Conservation (phyloP, 2,888 invertebrate genomes). For the Dichetophora obliterata region DNA sequence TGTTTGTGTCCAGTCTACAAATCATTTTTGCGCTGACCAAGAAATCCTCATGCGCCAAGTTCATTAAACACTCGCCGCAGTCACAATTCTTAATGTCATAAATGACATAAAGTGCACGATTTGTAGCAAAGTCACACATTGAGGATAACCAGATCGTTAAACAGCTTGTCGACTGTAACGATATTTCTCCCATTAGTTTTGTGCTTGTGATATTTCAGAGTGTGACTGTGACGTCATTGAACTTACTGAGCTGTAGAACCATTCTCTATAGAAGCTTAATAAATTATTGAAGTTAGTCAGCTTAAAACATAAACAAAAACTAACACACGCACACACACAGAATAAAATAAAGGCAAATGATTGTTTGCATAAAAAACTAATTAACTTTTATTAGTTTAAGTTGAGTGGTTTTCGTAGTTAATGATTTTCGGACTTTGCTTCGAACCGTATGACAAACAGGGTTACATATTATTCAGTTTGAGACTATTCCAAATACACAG, state of each 20-base stretch:
- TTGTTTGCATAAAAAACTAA: constrained; percentile 12
- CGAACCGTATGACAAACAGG: background rate
- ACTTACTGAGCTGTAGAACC: background rate
- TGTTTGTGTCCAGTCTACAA: too few relatives aligned
- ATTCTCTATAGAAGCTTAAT: background rate
- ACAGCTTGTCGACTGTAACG: background rate
- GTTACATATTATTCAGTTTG: background rate
- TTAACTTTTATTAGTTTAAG: constrained; percentile 17
- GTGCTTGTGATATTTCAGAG: background rate
- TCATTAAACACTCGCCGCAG: background rate
- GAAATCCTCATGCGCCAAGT: background rate
- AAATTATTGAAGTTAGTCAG: background rate
- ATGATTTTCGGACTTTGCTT: background rate
- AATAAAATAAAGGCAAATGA: background rate
- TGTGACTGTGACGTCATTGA: background rate
- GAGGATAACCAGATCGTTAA: constrained; percentile 26
- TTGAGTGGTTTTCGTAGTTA: constrained; percentile 1
- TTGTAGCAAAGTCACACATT: background rate
- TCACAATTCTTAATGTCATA: background rate
- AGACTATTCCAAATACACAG: too few relatives aligned
- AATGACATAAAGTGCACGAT: constrained; percentile 12
- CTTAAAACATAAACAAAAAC: too few relatives aligned
- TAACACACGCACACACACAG: too few relatives aligned
- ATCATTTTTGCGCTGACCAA: background rate
- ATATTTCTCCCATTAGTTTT: background rate